Percentiles rank a stretch among this genome's conserved stretches.
These are phyloP conservation scores for Ypsolopha sequella DNA, from an alignment of 2,888 invertebrate species.

Conservation along the genomic window DNA sequence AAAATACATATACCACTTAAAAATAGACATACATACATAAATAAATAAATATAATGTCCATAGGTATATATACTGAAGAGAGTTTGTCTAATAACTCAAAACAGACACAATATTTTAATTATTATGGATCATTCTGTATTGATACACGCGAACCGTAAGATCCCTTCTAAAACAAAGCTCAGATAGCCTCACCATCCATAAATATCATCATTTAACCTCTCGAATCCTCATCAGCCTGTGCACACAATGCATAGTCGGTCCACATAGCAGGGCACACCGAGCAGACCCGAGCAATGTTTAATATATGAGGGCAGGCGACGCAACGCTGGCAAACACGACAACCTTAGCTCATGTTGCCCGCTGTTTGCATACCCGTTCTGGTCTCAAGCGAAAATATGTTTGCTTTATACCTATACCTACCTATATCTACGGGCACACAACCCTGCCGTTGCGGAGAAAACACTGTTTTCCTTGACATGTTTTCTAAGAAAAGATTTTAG, in stretches of 20 bases:
- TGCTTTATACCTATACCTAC: constrained; percentile 30
- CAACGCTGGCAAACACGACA: constrained; percentile 59
- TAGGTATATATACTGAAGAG: no score
- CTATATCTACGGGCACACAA: constrained; percentile 52
- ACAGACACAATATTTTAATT: no score
- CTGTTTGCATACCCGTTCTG: constrained; percentile 62
- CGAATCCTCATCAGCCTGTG: no score
- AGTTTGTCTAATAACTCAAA: no score
- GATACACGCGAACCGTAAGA: no score
- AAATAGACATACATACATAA: no score
- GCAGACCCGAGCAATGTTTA: constrained; percentile 58
- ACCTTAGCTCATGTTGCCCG: constrained; percentile 56
- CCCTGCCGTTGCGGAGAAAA: constrained; percentile 28
- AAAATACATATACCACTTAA: no score
- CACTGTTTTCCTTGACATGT: constrained; percentile 57
- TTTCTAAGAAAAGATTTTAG: constrained; percentile 22
- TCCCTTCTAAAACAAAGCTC: no score
- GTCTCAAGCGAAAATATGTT: constrained; percentile 69
- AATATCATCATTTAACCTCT: not conserved
- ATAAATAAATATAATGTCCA: no score
- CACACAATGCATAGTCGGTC: no score
- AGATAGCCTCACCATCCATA: no score
- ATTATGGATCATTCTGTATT: no score
- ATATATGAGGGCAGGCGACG: constrained; percentile 68
- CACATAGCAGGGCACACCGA: constrained; percentile 20